Conservation (phyloP, 1,140 invertebrate species). For the Latrodectus geometricus region DNA sequence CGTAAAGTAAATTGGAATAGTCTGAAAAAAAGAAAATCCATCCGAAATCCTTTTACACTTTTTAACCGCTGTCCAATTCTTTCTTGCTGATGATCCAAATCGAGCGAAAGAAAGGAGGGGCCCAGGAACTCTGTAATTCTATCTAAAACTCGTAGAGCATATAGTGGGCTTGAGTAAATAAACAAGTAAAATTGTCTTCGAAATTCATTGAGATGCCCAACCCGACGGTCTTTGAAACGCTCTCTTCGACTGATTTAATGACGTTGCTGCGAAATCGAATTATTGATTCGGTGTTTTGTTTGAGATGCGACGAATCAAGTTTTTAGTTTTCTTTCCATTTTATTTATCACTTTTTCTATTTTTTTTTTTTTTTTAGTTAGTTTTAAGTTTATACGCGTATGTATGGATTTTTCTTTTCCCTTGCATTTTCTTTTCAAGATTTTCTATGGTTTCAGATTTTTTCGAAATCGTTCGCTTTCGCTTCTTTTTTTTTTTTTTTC, state of each 20-base stretch:
- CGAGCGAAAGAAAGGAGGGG: slow-evolving; percentile 25
- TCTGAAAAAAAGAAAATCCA: neutral
- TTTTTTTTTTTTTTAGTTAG: slow-evolving; percentile 30
- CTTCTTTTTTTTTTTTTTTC: slow-evolving; percentile 21
- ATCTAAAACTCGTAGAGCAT: slow-evolving; percentile 33
- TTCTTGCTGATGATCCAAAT: neutral
- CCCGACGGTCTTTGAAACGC: slow-evolving; percentile 37
- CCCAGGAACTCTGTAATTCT: slow-evolving; percentile 45
- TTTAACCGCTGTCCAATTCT: slow-evolving; percentile 52
- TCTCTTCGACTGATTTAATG: slow-evolving; percentile 59
- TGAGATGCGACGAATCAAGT: slow-evolving; percentile 52
- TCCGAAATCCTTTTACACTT: slow-evolving; percentile 52
- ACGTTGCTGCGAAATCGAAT: slow-evolving; percentile 58
- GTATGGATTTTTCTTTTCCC: neutral
- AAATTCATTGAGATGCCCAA: slow-evolving; percentile 52
- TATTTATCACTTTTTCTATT: neutral
- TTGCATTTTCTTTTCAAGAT: neutral
- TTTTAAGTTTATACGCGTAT: slow-evolving; percentile 43
- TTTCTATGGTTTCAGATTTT: slow-evolving; percentile 5
- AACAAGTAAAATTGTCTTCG: slow-evolving; percentile 19
- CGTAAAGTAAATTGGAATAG: neutral
- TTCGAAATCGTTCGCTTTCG: too few species aligned
- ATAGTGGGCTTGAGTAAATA: slow-evolving; percentile 31
- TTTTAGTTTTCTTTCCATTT: neutral
- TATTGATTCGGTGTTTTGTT: slow-evolving; percentile 61